Base-by-base conservation (phyloP, 2,888 invertebrate genomes). In the Diadegma fenestrale region DNA sequence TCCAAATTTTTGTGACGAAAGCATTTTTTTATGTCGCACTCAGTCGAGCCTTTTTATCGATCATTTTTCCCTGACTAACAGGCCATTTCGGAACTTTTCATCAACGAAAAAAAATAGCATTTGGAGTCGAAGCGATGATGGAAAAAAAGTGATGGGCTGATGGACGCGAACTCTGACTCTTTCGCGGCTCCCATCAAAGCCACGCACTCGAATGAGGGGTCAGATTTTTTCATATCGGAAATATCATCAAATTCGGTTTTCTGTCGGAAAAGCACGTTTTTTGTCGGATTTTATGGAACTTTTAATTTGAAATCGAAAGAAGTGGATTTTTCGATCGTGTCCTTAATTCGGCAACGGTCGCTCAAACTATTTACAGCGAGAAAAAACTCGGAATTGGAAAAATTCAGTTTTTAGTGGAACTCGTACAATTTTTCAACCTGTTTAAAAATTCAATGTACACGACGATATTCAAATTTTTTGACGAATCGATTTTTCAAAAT, bases 231-330 rank as follows among this genome's bases (percentile, higher is more conserved):
- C 26, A 14, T 5, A 71, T 7, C 12, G 33, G 19, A 26, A 48
- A 51, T 33, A 58, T 37, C 22, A 26, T 69, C 26, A 12, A 26
- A 26, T 45, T 45, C 51, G 10, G 10, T 10, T 37, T 37, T 7
- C 37, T 37, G 37, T 7, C 8, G 37, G 5, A 37, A 37, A 37
- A 37, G 37, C 10, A 7, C 7, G 7, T 37, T 37, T 37, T 77
- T 73, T 72, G 80, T 82, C 85, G 82, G 76, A 77, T 80, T 54
- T 77, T 72, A 37, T 37, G 7, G 37, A 37, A 8, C 37, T 8
- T 8, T 1, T 37, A 37, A 37, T 37, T 37, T 37, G 37, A 37
- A 37, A 10, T 37, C 8, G 37, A 37, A 37, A 1, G 10, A 37
- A 37, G 10, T 8, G 37, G 1, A 37, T 37, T 37, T 37, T 37